phyloP scores from a whole-genome alignment of 2,113 vertebrate genomes.

The Arvicanthis niloticus region DNA sequence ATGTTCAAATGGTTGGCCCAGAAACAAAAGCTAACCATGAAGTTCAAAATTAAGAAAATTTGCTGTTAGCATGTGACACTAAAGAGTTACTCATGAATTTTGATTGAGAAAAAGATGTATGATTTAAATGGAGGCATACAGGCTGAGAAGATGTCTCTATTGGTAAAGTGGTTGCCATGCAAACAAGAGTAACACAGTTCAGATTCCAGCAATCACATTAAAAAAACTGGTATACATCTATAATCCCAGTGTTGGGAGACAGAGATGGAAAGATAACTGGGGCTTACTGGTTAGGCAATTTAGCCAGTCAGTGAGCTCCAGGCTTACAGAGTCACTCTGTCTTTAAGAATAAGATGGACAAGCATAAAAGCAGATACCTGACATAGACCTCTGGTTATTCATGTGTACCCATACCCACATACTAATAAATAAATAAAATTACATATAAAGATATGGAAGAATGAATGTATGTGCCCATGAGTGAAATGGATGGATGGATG shows the following conservation, averaged over 20 bases:
- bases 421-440: not conserved
- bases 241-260: not conserved
- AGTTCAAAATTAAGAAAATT: not conserved
- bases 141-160: not conserved
- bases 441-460: not conserved
- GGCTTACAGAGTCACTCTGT: not conserved
- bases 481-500: not conserved
- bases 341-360: not conserved
- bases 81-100: not conserved
- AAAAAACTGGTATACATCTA: not conserved
- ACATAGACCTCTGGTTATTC: not conserved
- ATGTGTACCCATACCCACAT: not conserved
- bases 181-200: not conserved
- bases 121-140: slow-evolving; percentile 17
- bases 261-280: not conserved
- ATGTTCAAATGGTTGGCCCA: not conserved
- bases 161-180: not conserved
- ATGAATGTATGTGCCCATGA: not conserved
- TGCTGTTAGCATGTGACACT: not conserved
- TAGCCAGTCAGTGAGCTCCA: not conserved
- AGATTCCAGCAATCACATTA: not conserved
- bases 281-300: not conserved
- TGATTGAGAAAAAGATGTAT: slow-evolving; percentile 28
- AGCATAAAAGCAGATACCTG: not conserved
- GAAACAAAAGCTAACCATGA: not conserved